phyloP scores from a whole-genome alignment of 1,140 invertebrate genomes.

The Anastatus disparis region DNA sequence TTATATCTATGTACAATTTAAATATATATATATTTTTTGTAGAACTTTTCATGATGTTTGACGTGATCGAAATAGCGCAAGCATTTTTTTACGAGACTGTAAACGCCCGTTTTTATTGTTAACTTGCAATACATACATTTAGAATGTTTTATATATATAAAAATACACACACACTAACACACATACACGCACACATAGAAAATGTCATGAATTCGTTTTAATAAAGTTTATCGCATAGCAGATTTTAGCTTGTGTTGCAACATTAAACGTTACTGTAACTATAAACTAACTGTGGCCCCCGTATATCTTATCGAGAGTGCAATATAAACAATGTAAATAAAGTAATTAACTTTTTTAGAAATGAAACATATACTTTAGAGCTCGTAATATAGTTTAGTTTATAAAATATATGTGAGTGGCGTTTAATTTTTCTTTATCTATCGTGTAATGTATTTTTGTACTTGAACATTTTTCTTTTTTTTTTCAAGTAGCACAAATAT shows the following conservation, averaged over 20 bases:
- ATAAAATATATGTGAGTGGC: no score
- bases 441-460: no score
- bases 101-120: constrained; percentile 20
- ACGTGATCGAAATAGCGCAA: background rate
- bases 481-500: no score
- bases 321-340: background rate
- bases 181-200: background rate
- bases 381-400: no score
- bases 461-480: no score
- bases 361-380: no score
- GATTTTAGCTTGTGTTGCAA: background rate
- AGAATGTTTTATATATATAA: background rate
- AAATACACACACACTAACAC: no score
- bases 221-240: constrained; percentile 11
- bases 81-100: constrained; percentile 9
- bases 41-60: constrained; percentile 3
- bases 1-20: background rate
- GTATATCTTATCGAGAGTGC: background rate
- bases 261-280: background rate
- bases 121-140: background rate
- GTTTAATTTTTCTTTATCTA: no score
- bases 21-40: background rate
- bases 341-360: background rate
- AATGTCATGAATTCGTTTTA: constrained; percentile 14
- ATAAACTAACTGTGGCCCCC: background rate